Percentiles rank a stretch among this genome's conserved stretches.
These are phyloP conservation scores for Catharus bicknelli DNA, from an alignment of 2,113 vertebrate genomes.

Conservation along the genomic window DNA sequence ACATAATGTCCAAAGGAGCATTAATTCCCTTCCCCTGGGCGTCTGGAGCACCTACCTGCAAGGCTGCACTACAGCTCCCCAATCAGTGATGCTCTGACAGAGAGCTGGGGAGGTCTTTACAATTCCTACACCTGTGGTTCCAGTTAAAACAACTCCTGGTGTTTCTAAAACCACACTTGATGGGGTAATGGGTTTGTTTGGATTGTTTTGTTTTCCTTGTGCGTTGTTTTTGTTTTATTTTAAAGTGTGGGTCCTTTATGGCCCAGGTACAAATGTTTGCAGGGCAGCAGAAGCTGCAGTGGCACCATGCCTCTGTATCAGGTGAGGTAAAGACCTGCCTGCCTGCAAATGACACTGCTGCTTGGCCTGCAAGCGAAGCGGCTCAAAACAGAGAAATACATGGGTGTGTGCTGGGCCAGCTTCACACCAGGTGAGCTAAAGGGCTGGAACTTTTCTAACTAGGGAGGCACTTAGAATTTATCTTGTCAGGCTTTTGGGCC, in stretches of 20 bases:
- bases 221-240: not conserved
- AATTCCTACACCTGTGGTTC: fast-evolving
- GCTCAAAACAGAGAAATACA: not conserved
- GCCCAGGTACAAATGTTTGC: not conserved
- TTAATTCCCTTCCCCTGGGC: not conserved
- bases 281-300: not conserved
- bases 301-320: fast-evolving
- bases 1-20: not conserved
- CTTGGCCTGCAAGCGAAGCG: not conserved
- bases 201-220: not conserved
- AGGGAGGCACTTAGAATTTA: not conserved
- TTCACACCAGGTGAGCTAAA: not conserved
- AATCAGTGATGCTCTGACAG: not conserved
- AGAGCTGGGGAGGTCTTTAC: fast-evolving
- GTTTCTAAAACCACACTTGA: not conserved
- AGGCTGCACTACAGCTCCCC: not conserved
- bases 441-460: not conserved
- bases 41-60: fast-evolving
- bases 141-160: not conserved
- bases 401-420: not conserved
- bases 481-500: not conserved
- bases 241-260: not conserved
- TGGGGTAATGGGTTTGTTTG: not conserved
- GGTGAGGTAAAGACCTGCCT: not conserved
- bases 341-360: not conserved